A percentile compares a stretch with the other conserved stretches of the same genome.
phyloP scores from a whole-genome alignment of 2,888 invertebrate genomes.

The Seladonia tumulorum region DNA sequence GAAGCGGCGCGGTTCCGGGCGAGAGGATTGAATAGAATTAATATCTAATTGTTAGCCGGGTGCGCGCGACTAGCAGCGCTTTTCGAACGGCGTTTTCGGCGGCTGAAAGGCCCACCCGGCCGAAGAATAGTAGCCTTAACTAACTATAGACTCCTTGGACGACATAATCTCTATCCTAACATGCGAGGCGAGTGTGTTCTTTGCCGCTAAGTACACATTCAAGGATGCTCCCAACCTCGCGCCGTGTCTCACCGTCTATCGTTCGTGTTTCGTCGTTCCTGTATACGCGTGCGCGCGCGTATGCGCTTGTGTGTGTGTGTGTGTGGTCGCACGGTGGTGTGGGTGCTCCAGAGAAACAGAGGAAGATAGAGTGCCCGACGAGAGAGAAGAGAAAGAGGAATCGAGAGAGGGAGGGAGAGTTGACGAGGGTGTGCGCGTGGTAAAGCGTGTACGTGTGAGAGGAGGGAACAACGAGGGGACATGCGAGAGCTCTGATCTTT shows the following conservation, averaged over 20 bases:
- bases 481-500: constrained; percentile 74
- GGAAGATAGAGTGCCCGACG: neutral
- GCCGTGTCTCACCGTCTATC: constrained; percentile 22
- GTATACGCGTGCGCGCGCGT: neutral
- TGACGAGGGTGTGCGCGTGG: constrained; percentile 54
- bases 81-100: constrained; percentile 55
- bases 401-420: constrained; percentile 36
- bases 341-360: constrained; percentile 6
- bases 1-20: constrained; percentile 11
- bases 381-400: neutral
- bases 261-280: constrained; percentile 6
- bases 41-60: constrained; percentile 77
- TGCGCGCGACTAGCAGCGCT: constrained; percentile 27
- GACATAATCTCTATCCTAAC: constrained; percentile 80
- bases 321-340: neutral
- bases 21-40: constrained; percentile 74
- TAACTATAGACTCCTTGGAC: constrained; percentile 78
- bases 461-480: constrained; percentile 62
- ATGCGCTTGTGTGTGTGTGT: neutral
- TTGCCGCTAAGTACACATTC: constrained; percentile 80
- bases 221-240: constrained; percentile 66
- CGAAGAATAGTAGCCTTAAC: constrained; percentile 79
- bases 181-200: constrained; percentile 74
- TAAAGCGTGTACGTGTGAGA: constrained; percentile 46
- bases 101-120: constrained; percentile 64